Evolutionary conservation across 1,140 invertebrate genomes (phyloP).

Genomic region (Araneus ventricosus): DNA sequence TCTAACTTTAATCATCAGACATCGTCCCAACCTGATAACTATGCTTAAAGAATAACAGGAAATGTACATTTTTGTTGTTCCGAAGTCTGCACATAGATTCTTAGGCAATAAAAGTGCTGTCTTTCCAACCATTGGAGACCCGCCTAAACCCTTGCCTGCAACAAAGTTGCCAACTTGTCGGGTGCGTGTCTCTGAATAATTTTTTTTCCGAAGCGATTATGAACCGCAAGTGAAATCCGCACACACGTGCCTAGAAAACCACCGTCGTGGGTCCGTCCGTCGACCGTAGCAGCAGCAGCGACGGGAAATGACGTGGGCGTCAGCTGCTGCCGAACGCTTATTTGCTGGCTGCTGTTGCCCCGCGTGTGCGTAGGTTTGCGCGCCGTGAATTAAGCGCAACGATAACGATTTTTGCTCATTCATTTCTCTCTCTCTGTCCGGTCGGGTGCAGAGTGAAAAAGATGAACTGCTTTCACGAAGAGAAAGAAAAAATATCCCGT

Average conservation of each 20-base stretch:
- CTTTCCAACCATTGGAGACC: too few species aligned
- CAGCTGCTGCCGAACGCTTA: constrained; percentile 15
- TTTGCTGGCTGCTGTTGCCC: neutral
- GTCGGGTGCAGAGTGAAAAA: neutral
- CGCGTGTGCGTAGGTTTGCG: constrained; percentile 13
- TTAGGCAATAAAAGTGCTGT: neutral
- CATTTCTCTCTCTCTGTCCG: neutral
- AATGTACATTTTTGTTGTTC: too few species aligned
- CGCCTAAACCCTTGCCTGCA: neutral
- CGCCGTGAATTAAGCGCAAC: constrained; percentile 12
- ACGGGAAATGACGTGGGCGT: constrained; percentile 27
- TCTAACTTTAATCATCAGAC: too few species aligned
- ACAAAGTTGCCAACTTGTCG: neutral
- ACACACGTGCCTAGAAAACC: neutral
- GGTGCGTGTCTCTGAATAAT: neutral
- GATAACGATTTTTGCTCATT: constrained; percentile 36
- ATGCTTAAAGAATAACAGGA: too few species aligned
- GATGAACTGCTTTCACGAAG: neutral
- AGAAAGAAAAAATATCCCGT: too few species aligned
- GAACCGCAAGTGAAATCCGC: constrained; percentile 17
- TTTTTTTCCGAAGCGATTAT: neutral
- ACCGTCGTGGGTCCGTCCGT: neutral
- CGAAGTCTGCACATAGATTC: too few species aligned
- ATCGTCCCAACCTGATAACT: too few species aligned
- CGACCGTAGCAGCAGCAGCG: neutral